Evolutionary conservation across 2,888 invertebrate species (phyloP), one percentile per base, ranked within the genome.

Genomic region (Mechanitis mazaeus): DNA sequence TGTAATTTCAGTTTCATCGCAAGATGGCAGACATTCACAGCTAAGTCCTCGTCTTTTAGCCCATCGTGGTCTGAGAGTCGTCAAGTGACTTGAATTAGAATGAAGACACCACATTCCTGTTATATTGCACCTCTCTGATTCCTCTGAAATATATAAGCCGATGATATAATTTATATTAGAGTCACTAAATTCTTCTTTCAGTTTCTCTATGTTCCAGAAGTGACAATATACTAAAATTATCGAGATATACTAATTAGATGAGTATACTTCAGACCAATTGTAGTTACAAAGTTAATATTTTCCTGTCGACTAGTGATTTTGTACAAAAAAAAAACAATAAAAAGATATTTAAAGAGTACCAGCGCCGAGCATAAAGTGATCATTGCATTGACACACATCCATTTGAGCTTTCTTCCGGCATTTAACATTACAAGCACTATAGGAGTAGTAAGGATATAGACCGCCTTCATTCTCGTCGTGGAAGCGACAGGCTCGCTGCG

Each of bases 401-500:
- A 93, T 70, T 72, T 94, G 94, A 0, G 92, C 92, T 64, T 87
- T 84, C 76, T 94, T 94, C 55, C 94, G 90, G 69, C 94, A 95
- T 61, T 93, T 92, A 0, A 94, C 93, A 0, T 92, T 92, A 73
- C 95, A 95, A 0, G 94, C 93, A 72, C 93, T 94, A 75, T 93
- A 94, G 54, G 94, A 95, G 75, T 95, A 95, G 63, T 90, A 85
- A 0, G 91, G 88, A 76, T 94, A 94, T 0, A 94, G 87, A 35
- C 92, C 89, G 9, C 92, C 83, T 56, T 91, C 80, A 59, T 93
- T 93, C 79, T 95, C 95, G 62, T 93, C 84, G 54, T 91, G 85
- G 75, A 94, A 95, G 9, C 93, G 92, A 72, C 95, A 95, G 55
- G 93, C 93, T 7, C 95, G 91, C 75, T 94, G 94, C 7, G 89